A percentile compares a stretch with the other conserved stretches of the same genome.
These are phyloP conservation scores for Sebastes flavidus DNA, from an alignment of 2,797 vertebrate species.

Conservation along the genomic window DNA sequence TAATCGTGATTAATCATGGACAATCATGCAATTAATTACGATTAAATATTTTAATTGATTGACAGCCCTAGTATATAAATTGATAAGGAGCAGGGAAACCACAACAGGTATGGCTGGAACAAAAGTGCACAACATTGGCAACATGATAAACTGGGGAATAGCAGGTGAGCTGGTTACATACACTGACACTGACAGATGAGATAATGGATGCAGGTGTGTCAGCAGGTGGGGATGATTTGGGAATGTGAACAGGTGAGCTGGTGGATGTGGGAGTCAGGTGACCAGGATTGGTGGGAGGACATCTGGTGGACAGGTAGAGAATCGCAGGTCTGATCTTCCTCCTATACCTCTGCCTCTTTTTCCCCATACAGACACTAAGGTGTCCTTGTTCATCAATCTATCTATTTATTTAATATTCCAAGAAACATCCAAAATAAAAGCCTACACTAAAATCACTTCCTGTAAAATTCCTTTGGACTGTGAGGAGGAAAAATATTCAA, in stretches of 20 bases:
- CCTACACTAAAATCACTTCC: neutral
- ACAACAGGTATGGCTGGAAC: neutral
- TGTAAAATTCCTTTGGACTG: neutral
- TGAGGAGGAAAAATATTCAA: neutral
- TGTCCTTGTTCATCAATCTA: neutral
- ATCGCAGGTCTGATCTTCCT: neutral
- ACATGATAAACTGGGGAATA: accelerated
- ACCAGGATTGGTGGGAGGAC: neutral
- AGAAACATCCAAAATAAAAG: neutral
- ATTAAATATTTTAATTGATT: too few species aligned
- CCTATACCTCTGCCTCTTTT: neutral
- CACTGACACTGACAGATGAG: neutral
- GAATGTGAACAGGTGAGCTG: neutral
- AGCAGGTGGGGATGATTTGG: neutral
- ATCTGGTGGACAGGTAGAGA: neutral
- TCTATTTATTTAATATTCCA: neutral
- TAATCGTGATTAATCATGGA: too few species aligned
- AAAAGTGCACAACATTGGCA: neutral
- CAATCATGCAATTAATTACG: too few species aligned
- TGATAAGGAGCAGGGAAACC: neutral
- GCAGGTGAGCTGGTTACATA: neutral
- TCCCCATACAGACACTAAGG: neutral
- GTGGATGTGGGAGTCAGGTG: neutral
- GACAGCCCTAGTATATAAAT: too few species aligned
- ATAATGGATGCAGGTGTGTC: neutral